Evolutionary conservation across 2,113 vertebrate species (phyloP).

Genomic region (Gallinago undulata): DNA sequence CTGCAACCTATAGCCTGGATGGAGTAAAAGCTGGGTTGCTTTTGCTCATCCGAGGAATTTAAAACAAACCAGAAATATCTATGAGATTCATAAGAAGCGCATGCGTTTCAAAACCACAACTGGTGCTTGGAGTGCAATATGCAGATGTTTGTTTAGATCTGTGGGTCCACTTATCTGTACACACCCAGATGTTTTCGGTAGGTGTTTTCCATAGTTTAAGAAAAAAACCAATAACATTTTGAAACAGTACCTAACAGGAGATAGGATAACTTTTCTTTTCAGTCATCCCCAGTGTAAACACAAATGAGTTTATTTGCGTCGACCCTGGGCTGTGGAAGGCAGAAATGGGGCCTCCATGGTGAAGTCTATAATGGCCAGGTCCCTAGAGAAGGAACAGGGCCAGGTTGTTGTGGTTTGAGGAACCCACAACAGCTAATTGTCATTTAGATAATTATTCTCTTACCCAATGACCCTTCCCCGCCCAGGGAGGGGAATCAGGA

Average conservation of each 20-base stretch:
- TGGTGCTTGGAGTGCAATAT: not conserved
- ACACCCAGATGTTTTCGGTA: fast-evolving
- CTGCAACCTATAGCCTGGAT: not conserved
- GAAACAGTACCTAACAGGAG: not conserved
- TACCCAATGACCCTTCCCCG: too few species aligned
- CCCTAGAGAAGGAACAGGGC: not conserved
- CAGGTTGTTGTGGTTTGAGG: not conserved
- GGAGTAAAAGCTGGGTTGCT: not conserved
- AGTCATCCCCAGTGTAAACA: not conserved
- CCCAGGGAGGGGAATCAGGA: not conserved
- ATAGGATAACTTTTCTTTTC: not conserved
- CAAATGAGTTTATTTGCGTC: not conserved
- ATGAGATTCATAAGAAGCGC: not conserved
- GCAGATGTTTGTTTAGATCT: not conserved
- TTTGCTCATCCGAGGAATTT: not conserved
- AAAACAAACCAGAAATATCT: slow-evolving; percentile 28
- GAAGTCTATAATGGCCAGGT: not conserved
- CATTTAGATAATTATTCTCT: not conserved
- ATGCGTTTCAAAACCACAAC: not conserved
- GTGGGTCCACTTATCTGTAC: not conserved
- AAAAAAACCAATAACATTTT: not conserved
- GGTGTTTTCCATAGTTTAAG: not conserved
- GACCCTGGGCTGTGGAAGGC: not conserved
- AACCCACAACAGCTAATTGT: not conserved
- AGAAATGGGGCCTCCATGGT: not conserved